Evolutionary conservation across 2,113 vertebrate genomes (phyloP).

Genomic region (Pterocles gutturalis): DNA sequence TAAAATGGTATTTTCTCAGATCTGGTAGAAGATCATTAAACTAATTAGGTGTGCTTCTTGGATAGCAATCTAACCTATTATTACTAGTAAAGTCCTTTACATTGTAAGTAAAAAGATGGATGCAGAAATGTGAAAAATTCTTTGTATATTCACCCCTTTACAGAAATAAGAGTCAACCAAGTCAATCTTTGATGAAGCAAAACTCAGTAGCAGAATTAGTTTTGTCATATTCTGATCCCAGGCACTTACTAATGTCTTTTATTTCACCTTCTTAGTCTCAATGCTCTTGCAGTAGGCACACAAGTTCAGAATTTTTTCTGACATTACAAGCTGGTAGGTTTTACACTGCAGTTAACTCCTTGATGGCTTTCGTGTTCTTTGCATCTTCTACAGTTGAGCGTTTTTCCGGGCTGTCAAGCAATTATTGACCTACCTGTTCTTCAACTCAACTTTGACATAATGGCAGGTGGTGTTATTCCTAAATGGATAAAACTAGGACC

Average conservation of each 20-base stretch:
- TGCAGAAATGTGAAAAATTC: not conserved
- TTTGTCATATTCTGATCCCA: not conserved
- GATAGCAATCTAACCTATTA: slow-evolving; percentile 9
- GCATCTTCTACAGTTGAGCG: not conserved
- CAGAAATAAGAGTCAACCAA: not conserved
- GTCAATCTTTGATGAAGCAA: not conserved
- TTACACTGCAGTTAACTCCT: not conserved
- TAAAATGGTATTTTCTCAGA: slow-evolving; percentile 60
- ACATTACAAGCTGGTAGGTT: not conserved
- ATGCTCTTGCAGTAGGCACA: not conserved
- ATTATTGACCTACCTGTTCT: not conserved
- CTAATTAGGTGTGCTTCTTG: slow-evolving; percentile 23
- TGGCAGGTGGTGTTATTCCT: not conserved
- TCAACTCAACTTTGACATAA: not conserved
- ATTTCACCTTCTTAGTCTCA: not conserved
- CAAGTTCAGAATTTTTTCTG: not conserved
- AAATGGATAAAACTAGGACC: not conserved
- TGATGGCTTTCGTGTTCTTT: not conserved
- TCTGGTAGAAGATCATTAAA: slow-evolving; percentile 68
- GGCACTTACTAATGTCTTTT: not conserved
- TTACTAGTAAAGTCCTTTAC: not conserved
- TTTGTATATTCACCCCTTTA: not conserved
- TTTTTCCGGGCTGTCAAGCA: not conserved
- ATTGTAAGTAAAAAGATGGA: slow-evolving; percentile 9
- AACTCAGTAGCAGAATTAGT: not conserved